Evolutionary conservation across 1,140 invertebrate species (phyloP).

Genomic region (Meloidogyne exigua): DNA sequence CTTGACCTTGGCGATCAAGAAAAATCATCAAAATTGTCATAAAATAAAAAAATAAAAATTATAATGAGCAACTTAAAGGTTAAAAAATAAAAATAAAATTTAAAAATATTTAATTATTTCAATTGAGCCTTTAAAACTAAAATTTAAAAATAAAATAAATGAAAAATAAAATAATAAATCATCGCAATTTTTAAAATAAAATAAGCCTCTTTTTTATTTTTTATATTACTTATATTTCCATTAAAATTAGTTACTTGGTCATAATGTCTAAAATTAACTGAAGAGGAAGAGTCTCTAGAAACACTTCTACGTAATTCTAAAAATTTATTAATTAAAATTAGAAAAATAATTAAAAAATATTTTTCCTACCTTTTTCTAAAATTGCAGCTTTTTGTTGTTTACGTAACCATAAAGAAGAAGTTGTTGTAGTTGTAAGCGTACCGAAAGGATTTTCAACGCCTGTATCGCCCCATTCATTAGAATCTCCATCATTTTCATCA

Average conservation of each 20-base stretch:
- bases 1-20: background rate
- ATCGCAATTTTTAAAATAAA: conserved; percentile 3
- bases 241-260: background rate
- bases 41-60: background rate
- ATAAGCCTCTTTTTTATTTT: background rate
- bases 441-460: conserved; percentile 1
- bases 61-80: no score
- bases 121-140: background rate
- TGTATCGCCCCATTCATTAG: background rate
- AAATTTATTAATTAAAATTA: no score
- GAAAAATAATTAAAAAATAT: background rate
- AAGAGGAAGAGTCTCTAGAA: conserved; percentile 1
- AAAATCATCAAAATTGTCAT: conserved; percentile 1
- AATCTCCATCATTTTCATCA: background rate
- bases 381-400: conserved; percentile 14
- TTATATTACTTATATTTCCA: background rate
- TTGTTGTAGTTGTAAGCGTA: background rate
- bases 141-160: background rate
- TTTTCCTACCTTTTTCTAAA: background rate
- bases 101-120: background rate
- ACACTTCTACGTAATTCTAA: conserved; percentile 25
- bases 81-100: background rate
- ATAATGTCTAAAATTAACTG: background rate
- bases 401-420: conserved; percentile 18
- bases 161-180: background rate